phyloP scores from a whole-genome alignment of 2,888 invertebrate genomes.

The Eumacrocentrus americanus region DNA sequence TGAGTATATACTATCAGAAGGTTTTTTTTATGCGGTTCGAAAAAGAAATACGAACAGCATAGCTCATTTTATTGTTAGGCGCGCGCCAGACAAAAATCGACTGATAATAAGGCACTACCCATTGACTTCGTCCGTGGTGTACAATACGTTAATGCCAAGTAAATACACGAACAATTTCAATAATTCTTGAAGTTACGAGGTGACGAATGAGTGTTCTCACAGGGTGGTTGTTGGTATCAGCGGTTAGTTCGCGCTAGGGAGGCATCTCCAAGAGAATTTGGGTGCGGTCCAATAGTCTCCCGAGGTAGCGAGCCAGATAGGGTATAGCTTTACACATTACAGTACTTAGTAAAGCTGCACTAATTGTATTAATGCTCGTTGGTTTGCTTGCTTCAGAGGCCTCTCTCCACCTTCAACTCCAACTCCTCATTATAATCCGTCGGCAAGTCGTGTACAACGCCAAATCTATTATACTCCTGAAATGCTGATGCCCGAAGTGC shows the following conservation, averaged over 20 bases:
- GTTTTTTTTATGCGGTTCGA: too few relatives aligned
- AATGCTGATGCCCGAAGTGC: conserved; percentile 27
- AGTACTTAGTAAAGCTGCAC: conserved; percentile 56
- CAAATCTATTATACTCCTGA: conserved; percentile 47
- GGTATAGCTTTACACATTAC: conserved; percentile 44
- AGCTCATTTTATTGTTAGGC: too few relatives aligned
- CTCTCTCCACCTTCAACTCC: neutral
- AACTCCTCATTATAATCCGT: conserved; percentile 44
- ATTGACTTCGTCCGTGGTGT: too few relatives aligned
- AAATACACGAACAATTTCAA: conserved; percentile 23
- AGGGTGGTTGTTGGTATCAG: conserved; percentile 21
- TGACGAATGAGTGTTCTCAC: conserved; percentile 27
- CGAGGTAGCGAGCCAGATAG: conserved; percentile 16
- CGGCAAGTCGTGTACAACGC: conserved; percentile 42
- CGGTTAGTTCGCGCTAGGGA: conserved; percentile 20
- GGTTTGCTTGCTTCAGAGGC: conserved; percentile 48
- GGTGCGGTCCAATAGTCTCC: conserved; percentile 50
- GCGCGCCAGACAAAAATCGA: too few relatives aligned
- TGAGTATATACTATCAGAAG: too few relatives aligned
- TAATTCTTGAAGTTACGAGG: conserved; percentile 22
- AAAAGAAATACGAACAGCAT: too few relatives aligned
- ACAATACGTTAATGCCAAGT: conserved; percentile 6
- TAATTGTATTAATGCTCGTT: conserved; percentile 60
- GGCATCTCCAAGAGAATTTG: conserved; percentile 46
- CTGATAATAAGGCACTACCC: too few relatives aligned